Evolutionary conservation across 1,140 invertebrate species (phyloP), one percentile per base, ranked within the genome.

Genomic region (Zaprionus gabonicus): DNA sequence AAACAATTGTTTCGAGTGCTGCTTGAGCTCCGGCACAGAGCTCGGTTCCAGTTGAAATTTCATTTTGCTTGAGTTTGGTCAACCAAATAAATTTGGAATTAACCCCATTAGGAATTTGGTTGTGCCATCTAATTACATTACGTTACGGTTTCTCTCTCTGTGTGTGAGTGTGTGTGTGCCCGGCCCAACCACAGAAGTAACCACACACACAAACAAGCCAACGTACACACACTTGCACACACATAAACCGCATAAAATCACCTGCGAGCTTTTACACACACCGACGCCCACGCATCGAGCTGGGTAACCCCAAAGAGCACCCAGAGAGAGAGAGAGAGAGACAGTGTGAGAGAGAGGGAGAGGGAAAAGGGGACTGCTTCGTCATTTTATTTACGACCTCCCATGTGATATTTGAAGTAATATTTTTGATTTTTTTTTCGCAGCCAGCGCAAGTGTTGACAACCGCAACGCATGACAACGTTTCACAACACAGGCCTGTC

Each of bases 241-340:
- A 71, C 65, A 65, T 77, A 72, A 73, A 80, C 51, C 65, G 63
- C 81, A 81, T 72, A 65, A 85, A 79, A 67, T 76, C 71, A 79
- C 76, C 79, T 67, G 78, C 76, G 44, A 74, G 72, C 67, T 83
- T 71, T 80, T 68, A 56, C 46, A 17, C 46, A 23, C 38, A 49
- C 46, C 31, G 25, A 80, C 70, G 46, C 63, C 51, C 78, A 74
- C 46, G 41, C 58, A 36, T 23, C 23, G 55, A n/a, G 7, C 0
- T 0, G 46, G 15, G 44, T 5, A 28, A 13, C 20, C 28, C 46
- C 46, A 49, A 34, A 58, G 31, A 13, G 7, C 28, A 7, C 28
- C 28, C 6, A 34, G 28, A 34, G 1, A n/a, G 46, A 23, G 20
- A 49, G 46, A 20, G 44, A 17, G 44, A 10, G 9, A 9, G 44